Conservation (phyloP, 53 echinoderm and acorn worm species). For the Crossaster papposus region DNA sequence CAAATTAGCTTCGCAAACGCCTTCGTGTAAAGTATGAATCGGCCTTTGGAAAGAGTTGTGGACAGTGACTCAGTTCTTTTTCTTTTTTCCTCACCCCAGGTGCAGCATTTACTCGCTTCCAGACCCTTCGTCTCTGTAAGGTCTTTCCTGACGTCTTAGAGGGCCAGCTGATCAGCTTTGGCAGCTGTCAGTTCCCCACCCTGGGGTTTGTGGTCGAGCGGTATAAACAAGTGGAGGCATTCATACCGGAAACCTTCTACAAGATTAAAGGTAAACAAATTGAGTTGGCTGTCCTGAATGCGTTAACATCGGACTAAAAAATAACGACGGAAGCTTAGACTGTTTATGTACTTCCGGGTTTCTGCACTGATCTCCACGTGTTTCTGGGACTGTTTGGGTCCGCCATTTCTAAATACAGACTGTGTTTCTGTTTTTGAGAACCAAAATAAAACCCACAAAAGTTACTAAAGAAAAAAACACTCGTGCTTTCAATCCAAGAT, state of each 20-base stretch:
- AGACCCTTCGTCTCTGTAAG: constrained; percentile 84
- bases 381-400: no score
- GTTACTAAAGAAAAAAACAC: no score
- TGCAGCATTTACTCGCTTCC: constrained; percentile 93
- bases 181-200: constrained; percentile 97
- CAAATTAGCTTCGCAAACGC: no score
- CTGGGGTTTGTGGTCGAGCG: constrained; percentile 96
- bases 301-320: no score
- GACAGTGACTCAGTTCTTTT: not conserved
- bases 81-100: constrained; percentile 20
- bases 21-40: no score
- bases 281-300: not conserved
- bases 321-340: no score
- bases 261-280: constrained; percentile 83
- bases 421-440: no score
- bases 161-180: constrained; percentile 91
- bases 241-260: constrained; percentile 88
- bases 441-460: no score
- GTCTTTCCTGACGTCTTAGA: constrained; percentile 86
- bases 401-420: no score
- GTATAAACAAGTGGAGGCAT: constrained; percentile 95
- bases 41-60: not conserved
- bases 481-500: no score
- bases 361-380: no score
- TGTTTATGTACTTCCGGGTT: no score